phyloP scores from a whole-genome alignment of 30 jellyfish, hydroid and myxozoan genomes.

The Hydra vulgaris region DNA sequence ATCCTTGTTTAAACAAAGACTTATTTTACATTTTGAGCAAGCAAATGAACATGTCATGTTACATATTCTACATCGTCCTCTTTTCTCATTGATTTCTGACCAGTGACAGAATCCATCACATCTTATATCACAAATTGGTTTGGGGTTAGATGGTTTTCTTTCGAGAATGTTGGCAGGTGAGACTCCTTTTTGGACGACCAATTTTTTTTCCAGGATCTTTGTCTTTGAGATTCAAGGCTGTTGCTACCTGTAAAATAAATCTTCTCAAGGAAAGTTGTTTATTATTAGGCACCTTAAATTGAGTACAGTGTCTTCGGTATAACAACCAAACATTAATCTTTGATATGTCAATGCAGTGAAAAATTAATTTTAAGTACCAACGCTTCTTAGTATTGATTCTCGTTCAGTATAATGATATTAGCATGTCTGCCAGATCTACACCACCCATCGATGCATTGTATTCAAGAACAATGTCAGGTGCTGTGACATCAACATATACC shows the following conservation, averaged over 20 bases:
- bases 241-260: too few species aligned
- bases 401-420: slow-evolving; percentile 33
- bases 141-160: slow-evolving; percentile 22
- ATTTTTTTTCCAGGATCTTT: slow-evolving; percentile 16
- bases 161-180: slow-evolving; percentile 18
- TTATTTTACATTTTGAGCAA: slow-evolving; percentile 36
- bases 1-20: slow-evolving; percentile 36
- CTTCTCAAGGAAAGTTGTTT: too few species aligned
- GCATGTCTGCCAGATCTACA: slow-evolving; percentile 48
- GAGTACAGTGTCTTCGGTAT: slow-evolving; percentile 56
- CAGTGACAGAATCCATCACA: slow-evolving; percentile 33
- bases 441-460: slow-evolving; percentile 55
- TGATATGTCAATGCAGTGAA: slow-evolving; percentile 52
- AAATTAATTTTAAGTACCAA: slow-evolving; percentile 52
- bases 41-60: slow-evolving; percentile 19
- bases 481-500: slow-evolving; percentile 10
- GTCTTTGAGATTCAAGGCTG: background rate
- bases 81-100: slow-evolving; percentile 30
- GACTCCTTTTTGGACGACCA: slow-evolving; percentile 37
- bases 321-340: slow-evolving; percentile 62
- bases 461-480: slow-evolving; percentile 26
- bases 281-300: slow-evolving; percentile 22
- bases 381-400: slow-evolving; percentile 43
- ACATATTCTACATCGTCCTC: slow-evolving; percentile 40
- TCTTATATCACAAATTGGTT: slow-evolving; percentile 26